Evolutionary conservation across 2,888 invertebrate genomes (phyloP).

Genomic region (Rhabditophanes sp.): DNA sequence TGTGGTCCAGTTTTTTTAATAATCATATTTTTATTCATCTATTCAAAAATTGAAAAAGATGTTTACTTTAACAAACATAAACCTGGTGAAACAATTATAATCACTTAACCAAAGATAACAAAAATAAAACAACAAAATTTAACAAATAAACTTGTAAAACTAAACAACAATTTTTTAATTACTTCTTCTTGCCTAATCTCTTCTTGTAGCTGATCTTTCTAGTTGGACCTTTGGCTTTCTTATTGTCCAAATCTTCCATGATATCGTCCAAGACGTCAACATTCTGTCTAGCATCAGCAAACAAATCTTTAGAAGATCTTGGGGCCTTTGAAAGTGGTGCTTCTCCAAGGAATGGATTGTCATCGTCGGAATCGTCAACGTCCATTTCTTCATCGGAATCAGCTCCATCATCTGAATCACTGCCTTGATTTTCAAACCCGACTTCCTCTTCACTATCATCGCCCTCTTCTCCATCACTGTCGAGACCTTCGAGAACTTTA

Average conservation of each 20-base stretch:
- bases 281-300: constrained; percentile 9
- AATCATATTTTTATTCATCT: no score
- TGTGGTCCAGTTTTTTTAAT: no score
- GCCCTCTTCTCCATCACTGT: constrained; percentile 14
- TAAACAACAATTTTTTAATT: no score
- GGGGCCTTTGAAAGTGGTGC: no score
- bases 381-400: constrained; percentile 7
- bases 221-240: constrained; percentile 2
- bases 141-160: no score
- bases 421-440: constrained; percentile 12
- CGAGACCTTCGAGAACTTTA: constrained; percentile 13
- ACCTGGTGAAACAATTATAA: no score
- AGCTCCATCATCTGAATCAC: constrained; percentile 12
- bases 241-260: constrained; percentile 17
- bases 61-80: no score
- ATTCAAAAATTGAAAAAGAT: no score
- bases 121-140: no score
- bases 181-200: no score
- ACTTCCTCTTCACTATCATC: constrained; percentile 14
- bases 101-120: no score
- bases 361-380: constrained; percentile 8
- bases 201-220: no score
- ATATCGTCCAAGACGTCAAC: constrained; percentile 23
- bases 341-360: constrained; percentile 7
- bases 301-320: background rate